Evolutionary conservation across 1,140 invertebrate genomes (phyloP).

Genomic region (Magallana ariakensis): DNA sequence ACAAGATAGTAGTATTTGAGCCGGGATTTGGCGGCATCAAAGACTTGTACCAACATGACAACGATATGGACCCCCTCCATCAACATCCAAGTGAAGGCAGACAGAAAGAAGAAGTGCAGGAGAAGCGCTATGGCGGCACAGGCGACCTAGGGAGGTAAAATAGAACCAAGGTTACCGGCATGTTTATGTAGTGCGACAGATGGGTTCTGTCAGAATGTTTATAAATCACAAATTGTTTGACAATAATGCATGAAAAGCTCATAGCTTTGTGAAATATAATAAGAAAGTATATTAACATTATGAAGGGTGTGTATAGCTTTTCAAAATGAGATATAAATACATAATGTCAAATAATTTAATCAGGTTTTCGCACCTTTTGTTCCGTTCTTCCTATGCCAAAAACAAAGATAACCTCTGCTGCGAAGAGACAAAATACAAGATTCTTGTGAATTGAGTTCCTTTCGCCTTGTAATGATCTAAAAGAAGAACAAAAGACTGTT

Average conservation of each 20-base stretch:
- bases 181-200: not conserved
- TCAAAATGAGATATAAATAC: not conserved
- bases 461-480: slow-evolving; percentile 84
- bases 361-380: slow-evolving; percentile 60
- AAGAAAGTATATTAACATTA: not conserved
- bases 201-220: not conserved
- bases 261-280: not conserved
- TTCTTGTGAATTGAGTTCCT: slow-evolving; percentile 94
- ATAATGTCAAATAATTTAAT: not conserved
- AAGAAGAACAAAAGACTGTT: slow-evolving; percentile 75
- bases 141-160: slow-evolving; percentile 80
- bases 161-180: not conserved
- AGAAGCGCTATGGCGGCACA: slow-evolving; percentile 94
- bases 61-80: slow-evolving; percentile 94
- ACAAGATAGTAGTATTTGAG: slow-evolving; percentile 90
- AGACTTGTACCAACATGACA: slow-evolving; percentile 95
- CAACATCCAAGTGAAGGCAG: slow-evolving; percentile 98
- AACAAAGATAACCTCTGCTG: slow-evolving; percentile 95
- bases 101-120: slow-evolving; percentile 96
- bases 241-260: not conserved
- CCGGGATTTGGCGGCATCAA: slow-evolving; percentile 92
- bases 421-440: slow-evolving; percentile 90
- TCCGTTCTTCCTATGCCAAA: slow-evolving; percentile 86
- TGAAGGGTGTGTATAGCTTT: not conserved
- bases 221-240: not conserved